A percentile compares a stretch with the other conserved stretches of the same genome.
Conservation (phyloP, 2,888 invertebrate genomes). For the Stegana nigrithorax region DNA sequence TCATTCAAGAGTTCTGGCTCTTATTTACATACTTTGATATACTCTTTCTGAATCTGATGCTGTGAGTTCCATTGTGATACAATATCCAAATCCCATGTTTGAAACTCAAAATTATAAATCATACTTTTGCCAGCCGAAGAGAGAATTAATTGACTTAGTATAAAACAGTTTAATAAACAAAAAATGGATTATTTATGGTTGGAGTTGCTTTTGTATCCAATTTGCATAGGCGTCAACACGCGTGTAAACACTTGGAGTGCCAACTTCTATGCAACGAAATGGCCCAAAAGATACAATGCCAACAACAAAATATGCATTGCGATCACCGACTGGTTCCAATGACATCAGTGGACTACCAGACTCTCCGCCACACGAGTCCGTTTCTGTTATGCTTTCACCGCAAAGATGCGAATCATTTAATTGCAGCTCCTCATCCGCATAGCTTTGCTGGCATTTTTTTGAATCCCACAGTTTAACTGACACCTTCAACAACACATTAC, state of each 20-base stretch:
- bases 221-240: constrained; percentile 71
- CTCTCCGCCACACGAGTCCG: constrained; percentile 73
- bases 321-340: constrained; percentile 66
- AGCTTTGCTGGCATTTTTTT: constrained; percentile 70
- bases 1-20: no score
- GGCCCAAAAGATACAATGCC: constrained; percentile 77
- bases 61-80: no score
- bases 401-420: constrained; percentile 70
- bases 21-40: no score
- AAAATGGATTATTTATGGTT: no score
- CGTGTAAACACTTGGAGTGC: constrained; percentile 76
- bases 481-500: constrained; percentile 71
- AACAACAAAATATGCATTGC: constrained; percentile 69
- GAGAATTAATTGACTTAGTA: no score
- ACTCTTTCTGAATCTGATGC: no score
- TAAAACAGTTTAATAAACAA: no score
- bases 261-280: constrained; percentile 72
- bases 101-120: no score
- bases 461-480: constrained; percentile 69
- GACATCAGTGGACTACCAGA: constrained; percentile 75
- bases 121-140: no score
- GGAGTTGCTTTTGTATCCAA: no score
- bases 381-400: constrained; percentile 71
- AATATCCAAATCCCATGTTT: no score
- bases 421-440: constrained; percentile 67